Percentiles rank a stretch among this genome's conserved stretches.
Evolutionary conservation across 2,797 vertebrate genomes (phyloP).

Genomic region (Nothura maculosa): DNA sequence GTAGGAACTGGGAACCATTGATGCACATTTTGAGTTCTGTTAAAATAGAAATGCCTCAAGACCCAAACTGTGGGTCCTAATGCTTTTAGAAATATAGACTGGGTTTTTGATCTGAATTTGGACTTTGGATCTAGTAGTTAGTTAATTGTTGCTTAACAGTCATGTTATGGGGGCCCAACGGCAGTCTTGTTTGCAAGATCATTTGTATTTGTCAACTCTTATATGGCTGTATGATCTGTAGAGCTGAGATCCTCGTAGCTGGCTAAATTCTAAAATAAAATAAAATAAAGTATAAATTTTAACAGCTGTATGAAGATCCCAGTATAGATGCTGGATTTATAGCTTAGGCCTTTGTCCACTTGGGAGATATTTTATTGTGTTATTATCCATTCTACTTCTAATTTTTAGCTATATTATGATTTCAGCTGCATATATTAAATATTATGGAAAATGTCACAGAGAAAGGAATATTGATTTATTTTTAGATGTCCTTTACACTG

Average conservation of each 20-base stretch:
- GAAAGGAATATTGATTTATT: conserved; percentile 28
- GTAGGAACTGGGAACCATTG: not conserved
- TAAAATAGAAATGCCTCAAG: not conserved
- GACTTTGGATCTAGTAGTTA: not conserved
- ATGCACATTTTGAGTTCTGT: not conserved
- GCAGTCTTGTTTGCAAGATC: not conserved
- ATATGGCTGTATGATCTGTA: not conserved
- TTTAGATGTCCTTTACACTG: conserved; percentile 15
- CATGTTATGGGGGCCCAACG: not conserved
- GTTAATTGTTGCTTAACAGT: not conserved
- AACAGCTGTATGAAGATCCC: not conserved
- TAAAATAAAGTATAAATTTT: not conserved
- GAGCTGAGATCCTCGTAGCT: not conserved
- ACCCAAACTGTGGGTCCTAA: not conserved
- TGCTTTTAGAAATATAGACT: not conserved
- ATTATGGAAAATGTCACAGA: not conserved
- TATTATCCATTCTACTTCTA: not conserved
- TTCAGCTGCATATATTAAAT: not conserved
- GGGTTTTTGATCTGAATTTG: not conserved
- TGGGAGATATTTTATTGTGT: not conserved
- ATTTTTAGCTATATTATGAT: not conserved
- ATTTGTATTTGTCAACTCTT: not conserved
- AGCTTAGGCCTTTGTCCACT: not conserved
- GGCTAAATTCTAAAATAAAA: not conserved
- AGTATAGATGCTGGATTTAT: not conserved